Percentiles rank a stretch among this genome's conserved stretches.
These are phyloP conservation scores for Drosophila albomicans DNA, from an alignment of 1,140 invertebrate genomes.

Conservation along the genomic window DNA sequence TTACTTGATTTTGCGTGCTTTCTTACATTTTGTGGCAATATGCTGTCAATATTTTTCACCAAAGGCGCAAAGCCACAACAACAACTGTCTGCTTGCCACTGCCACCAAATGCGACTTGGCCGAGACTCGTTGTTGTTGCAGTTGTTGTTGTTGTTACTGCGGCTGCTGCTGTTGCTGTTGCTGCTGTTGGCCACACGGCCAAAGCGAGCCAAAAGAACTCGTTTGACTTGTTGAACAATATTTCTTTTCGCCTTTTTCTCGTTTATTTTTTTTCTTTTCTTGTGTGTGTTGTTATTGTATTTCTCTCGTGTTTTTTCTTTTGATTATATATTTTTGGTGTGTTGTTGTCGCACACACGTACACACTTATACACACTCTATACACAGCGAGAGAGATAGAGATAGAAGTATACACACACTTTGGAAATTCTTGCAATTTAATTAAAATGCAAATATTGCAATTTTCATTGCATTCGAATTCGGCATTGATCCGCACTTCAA, in stretches of 20 bases:
- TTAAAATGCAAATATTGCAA: slow-evolving; percentile 54
- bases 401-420: slow-evolving; percentile 1
- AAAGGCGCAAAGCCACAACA: slow-evolving; percentile 67
- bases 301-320: slow-evolving; percentile 34
- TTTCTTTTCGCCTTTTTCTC: slow-evolving; percentile 72
- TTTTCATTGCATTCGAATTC: slow-evolving; percentile 42
- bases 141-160: slow-evolving; percentile 35
- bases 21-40: slow-evolving; percentile 61
- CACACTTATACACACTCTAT: neutral
- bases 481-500: slow-evolving; percentile 26
- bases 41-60: slow-evolving; percentile 82
- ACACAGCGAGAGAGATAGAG: neutral
- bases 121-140: slow-evolving; percentile 48
- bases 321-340: slow-evolving; percentile 60
- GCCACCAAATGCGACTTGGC: slow-evolving; percentile 59
- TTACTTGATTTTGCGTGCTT: slow-evolving; percentile 40
- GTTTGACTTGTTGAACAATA: slow-evolving; percentile 84
- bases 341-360: slow-evolving; percentile 37
- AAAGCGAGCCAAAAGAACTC: slow-evolving; percentile 83
- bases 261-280: slow-evolving; percentile 56
- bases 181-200: slow-evolving; percentile 73
- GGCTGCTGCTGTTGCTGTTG: slow-evolving; percentile 34
- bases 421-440: slow-evolving; percentile 57
- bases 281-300: slow-evolving; percentile 38
- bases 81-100: slow-evolving; percentile 65